Percentiles rank a stretch among this genome's conserved stretches.
These are phyloP conservation scores for Paraescarpia echinospica DNA, from an alignment of 1,140 invertebrate genomes.

Conservation along the genomic window DNA sequence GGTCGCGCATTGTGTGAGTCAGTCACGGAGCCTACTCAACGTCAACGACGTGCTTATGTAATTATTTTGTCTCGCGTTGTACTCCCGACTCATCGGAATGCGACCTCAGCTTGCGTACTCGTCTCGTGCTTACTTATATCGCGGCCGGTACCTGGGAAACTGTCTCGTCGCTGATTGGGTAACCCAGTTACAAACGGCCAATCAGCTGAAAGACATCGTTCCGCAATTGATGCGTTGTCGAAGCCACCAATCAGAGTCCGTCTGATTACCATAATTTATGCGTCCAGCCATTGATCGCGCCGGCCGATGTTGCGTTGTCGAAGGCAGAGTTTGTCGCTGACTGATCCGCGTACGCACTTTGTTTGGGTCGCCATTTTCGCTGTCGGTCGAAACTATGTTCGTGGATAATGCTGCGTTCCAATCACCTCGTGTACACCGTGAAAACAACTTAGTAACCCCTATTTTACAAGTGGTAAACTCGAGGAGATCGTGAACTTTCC, in stretches of 20 bases:
- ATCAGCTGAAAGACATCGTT: background rate
- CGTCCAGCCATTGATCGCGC: background rate
- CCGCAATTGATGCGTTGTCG: background rate
- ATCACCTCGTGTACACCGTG: too few relatives aligned
- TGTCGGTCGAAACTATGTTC: background rate
- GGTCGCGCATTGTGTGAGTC: background rate
- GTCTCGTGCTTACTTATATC: background rate
- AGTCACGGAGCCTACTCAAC: background rate
- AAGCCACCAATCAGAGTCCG: background rate
- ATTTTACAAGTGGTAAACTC: too few relatives aligned
- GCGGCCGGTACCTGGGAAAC: background rate
- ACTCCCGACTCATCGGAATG: background rate
- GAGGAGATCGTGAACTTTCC: too few relatives aligned
- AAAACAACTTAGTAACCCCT: background rate
- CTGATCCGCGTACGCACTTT: too few relatives aligned
- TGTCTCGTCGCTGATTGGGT: background rate
- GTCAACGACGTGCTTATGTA: background rate
- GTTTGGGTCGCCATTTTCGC: background rate
- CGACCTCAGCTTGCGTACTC: background rate
- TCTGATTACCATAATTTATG: constrained; percentile 1
- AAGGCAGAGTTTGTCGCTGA: too few relatives aligned
- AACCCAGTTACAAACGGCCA: background rate
- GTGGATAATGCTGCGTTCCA: background rate
- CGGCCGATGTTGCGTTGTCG: background rate
- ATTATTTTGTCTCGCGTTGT: background rate